Evolutionary conservation across 2,797 vertebrate genomes (phyloP), one percentile per base, ranked within the genome.

Genomic region (Bryconaethiops microstoma): DNA sequence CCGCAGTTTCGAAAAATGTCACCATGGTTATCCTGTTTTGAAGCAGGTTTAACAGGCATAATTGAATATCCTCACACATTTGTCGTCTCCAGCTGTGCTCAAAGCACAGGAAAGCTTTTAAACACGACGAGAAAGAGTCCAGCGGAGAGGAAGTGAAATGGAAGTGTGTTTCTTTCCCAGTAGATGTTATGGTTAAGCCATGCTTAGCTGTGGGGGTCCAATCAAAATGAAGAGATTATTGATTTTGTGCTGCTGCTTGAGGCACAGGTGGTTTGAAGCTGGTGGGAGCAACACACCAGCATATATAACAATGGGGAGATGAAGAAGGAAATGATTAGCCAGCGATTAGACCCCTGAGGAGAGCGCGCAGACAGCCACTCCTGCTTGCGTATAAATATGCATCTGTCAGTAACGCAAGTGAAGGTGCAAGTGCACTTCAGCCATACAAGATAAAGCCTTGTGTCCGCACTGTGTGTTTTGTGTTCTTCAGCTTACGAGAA

Each of bases 161-260:
- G 5, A 73, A 69, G 67, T 13, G 7, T 59, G 35, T 23, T 45
- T 59, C 48, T 79, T 65, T 52, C 62, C 35, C 60, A 50, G 52
- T 40, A 19, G 29, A 57, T 16, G 17, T 40, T 9, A 57, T 40
- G 71, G 17, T 59, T 40, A 59, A 73, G 71, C 29, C 54, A 42
- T 21, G 29, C 71, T 19, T 23, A 79, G 23, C 64, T 45, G 72
- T 75, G 74, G 81, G 42, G 25, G 52, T 57, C 71, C 54, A 65
- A 64, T 23, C 57, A 57, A 72, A 67, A 63, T 60, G 40, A 79
- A 74, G 68, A 70, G 65, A 76, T 83, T 83, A 83, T 79, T 79
- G 77, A 83, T 83, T 79, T 82, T 45, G 59, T 19, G 45, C 67
- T 75, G 76, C 52, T 79, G 83, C 55, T 79, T 50, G 45, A 75